Evolutionary conservation across 1,140 invertebrate genomes (phyloP).

Genomic region (Drosophila bocqueti): DNA sequence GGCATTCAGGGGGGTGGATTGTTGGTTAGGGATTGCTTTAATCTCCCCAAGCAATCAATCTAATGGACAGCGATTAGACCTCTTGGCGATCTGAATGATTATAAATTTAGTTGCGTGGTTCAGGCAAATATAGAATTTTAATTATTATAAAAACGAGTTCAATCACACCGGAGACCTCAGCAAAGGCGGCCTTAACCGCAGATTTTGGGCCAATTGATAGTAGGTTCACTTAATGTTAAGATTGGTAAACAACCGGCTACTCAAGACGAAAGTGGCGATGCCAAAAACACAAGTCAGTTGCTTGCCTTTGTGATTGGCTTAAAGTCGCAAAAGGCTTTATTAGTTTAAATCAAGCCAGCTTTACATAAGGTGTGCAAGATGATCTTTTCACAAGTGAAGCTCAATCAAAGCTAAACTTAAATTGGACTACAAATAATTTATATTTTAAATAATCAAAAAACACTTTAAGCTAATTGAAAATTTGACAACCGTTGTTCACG

Average conservation of each 20-base stretch:
- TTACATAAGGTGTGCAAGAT: no score
- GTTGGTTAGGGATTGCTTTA: conserved; percentile 2
- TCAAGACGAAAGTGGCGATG: neutral
- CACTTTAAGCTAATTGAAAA: no score
- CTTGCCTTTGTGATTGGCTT: no score
- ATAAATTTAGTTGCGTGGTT: neutral
- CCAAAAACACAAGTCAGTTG: neutral
- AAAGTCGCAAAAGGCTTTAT: neutral
- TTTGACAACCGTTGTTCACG: no score
- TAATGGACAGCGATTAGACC: neutral
- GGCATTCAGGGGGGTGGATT: conserved; percentile 13
- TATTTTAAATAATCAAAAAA: no score
- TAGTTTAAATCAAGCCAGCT: neutral
- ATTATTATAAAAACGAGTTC: neutral
- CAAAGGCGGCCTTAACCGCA: neutral
- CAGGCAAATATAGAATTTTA: neutral
- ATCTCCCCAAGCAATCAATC: neutral
- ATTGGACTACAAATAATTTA: no score
- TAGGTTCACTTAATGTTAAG: neutral
- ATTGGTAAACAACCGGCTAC: neutral
- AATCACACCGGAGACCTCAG: no score
- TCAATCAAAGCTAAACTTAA: no score
- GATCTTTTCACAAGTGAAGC: no score
- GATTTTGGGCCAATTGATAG: neutral
- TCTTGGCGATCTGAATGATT: conserved; percentile 1